Evolutionary conservation across 2,888 invertebrate genomes (phyloP), one percentile per base, ranked within the genome.

Genomic region (Cetonia aurata): DNA sequence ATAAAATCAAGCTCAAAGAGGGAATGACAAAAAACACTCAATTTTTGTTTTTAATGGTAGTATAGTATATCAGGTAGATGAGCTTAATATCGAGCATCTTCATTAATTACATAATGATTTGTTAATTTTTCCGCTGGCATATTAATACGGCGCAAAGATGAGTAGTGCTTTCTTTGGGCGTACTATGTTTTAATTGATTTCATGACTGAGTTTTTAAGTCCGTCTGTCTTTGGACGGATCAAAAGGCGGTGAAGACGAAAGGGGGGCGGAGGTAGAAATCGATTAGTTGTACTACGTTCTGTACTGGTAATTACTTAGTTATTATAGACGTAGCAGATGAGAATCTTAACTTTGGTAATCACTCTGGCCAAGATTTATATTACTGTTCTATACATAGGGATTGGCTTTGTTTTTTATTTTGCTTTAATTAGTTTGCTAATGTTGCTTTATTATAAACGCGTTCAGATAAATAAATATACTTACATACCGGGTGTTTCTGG

Each of bases 101-200:
- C 69, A 72, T 69, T 72, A 72, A 69, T 70, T 69, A 71, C 56
- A 65, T 71, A 71, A 71, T 71, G 71, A 69, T 71, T 71, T 72
- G 73, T 74, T 73, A 73, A 73, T 74, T 71, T 73, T 73, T 70
- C 67, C 56, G 56, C 13, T 67, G 50, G 66, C 57, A 55, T 66
- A 71, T 67, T 67, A 67, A 71, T 71, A 69, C 46, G 37, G 17
- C 62, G 50, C 52, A 59, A 52, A 69, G 69, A 69, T 69, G 69
- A 69, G 66, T 65, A 70, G 66, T 57, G 70, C 44, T 69, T 69
- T 69, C 69, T 69, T 33, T 52, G 53, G 59, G 53, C 62, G 50
- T 50, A 65, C 50, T 50, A 65, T 59, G 70, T 71, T 71, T 67
- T 71, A 71, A 71, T 71, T 71, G 70, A 71, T 71, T 71, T 71